phyloP scores from a whole-genome alignment of 2,888 invertebrate genomes.

The Xanthia icteritia region DNA sequence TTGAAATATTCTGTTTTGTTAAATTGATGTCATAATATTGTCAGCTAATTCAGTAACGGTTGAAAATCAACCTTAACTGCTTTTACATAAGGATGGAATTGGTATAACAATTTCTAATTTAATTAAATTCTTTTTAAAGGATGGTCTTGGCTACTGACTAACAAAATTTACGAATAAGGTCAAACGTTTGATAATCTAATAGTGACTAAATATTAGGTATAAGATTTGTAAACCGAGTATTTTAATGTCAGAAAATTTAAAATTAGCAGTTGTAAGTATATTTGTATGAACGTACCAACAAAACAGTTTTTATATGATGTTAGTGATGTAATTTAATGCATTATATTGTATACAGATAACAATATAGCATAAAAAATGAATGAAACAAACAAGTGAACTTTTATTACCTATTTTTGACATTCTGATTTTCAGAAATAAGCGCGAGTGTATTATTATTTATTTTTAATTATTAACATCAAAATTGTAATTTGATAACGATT shows the following conservation, averaged over 20 bases:
- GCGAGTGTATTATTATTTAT: slow-evolving; percentile 59
- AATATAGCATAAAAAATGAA: slow-evolving; percentile 6
- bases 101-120: background rate
- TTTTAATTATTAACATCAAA: slow-evolving; percentile 42
- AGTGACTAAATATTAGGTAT: slow-evolving; percentile 3
- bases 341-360: slow-evolving; percentile 27
- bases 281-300: slow-evolving; percentile 20
- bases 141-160: slow-evolving; percentile 11
- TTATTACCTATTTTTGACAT: background rate
- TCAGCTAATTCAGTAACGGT: background rate
- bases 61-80: background rate
- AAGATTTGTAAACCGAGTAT: background rate
- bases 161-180: background rate
- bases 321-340: slow-evolving; percentile 21
- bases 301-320: slow-evolving; percentile 33
- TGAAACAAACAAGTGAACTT: background rate
- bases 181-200: background rate
- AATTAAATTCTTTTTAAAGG: too few species aligned
- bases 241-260: slow-evolving; percentile 8
- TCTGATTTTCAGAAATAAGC: slow-evolving; percentile 21
- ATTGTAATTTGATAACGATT: slow-evolving; percentile 43
- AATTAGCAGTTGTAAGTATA: background rate
- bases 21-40: background rate
- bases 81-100: background rate
- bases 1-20: slow-evolving; percentile 7